Percentiles rank a stretch among this genome's conserved stretches.
Evolutionary conservation across 2,797 vertebrate genomes (phyloP).

Genomic region (Otolemur crassicaudatus): DNA sequence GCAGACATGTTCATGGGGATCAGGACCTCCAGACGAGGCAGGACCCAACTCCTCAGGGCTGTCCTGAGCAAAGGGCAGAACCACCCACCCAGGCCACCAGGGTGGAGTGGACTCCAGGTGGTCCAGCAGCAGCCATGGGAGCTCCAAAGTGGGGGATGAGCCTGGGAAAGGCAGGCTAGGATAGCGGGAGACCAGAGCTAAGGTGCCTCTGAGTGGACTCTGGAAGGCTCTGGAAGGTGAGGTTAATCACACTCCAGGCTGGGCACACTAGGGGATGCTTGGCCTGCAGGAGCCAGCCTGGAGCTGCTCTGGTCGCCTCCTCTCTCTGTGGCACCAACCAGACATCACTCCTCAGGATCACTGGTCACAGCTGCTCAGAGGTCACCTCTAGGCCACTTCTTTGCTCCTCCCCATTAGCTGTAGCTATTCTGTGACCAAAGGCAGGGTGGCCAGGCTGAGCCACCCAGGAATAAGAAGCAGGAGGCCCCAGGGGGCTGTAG

Average conservation of each 20-base stretch:
- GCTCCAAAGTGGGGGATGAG: not conserved
- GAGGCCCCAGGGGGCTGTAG: not conserved
- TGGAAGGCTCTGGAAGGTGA: not conserved
- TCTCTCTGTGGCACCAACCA: not conserved
- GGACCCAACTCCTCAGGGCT: not conserved
- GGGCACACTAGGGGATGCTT: fast-evolving
- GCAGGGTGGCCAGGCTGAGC: not conserved
- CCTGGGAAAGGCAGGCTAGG: not conserved
- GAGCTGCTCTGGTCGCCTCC: fast-evolving
- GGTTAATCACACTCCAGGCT: not conserved
- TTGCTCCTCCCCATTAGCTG: no score
- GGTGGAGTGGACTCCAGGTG: fast-evolving
- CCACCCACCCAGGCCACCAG: no score
- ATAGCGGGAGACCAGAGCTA: not conserved
- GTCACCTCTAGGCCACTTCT: not conserved
- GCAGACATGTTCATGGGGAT: fast-evolving
- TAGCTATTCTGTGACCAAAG: not conserved
- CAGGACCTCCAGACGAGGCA: not conserved
- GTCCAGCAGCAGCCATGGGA: fast-evolving
- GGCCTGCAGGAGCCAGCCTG: fast-evolving
- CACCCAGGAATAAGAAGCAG: not conserved
- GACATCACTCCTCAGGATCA: not conserved
- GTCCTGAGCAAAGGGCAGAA: not conserved
- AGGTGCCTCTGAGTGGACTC: not conserved
- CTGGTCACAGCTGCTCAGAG: not conserved